Evolutionary conservation across 2,888 invertebrate species (phyloP).

Genomic region (Chymomyza amoena): DNA sequence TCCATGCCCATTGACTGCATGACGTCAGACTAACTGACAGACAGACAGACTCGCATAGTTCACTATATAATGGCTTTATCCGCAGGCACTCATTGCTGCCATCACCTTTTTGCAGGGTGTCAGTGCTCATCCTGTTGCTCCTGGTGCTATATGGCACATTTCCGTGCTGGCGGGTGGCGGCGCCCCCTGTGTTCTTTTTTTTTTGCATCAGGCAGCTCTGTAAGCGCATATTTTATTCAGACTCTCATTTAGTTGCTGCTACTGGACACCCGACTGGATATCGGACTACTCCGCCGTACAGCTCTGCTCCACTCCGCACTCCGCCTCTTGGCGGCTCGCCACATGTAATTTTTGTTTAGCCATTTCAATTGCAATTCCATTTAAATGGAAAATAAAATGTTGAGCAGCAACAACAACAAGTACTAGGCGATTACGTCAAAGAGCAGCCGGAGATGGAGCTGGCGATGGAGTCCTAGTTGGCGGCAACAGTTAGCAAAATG

Average conservation of each 20-base stretch:
- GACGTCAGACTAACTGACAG: background rate
- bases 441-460: background rate
- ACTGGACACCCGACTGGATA: background rate
- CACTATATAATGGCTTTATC: background rate
- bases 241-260: conserved; percentile 43
- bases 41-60: background rate
- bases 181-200: background rate
- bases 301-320: too few species aligned
- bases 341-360: conserved; percentile 53
- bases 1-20: background rate
- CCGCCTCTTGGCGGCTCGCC: conserved; percentile 8
- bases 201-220: background rate
- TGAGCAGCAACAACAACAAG: background rate
- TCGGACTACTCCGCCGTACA: too few species aligned
- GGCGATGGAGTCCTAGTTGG: background rate
- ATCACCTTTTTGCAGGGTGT: background rate
- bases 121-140: background rate
- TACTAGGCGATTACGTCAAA: background rate
- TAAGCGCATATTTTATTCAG: conserved; percentile 53
- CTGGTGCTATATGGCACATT: background rate
- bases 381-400: conserved; percentile 11
- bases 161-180: background rate
- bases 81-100: background rate
- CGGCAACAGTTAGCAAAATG: conserved; percentile 35
- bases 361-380: conserved; percentile 58